Evolutionary conservation across 2,113 vertebrate genomes (phyloP).

Genomic region (Tylochromis polylepis): DNA sequence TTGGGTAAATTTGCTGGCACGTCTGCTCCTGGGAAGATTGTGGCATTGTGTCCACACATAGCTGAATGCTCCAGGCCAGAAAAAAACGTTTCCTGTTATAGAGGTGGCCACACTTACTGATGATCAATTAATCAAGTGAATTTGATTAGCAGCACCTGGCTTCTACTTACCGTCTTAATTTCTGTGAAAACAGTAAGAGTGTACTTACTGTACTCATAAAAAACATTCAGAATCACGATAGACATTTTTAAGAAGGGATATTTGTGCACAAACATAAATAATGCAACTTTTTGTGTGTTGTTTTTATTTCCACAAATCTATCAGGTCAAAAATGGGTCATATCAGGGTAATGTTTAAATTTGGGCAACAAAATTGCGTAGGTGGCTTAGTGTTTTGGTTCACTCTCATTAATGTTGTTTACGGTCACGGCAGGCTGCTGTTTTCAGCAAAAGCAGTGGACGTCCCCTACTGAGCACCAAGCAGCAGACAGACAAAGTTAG

Average conservation of each 20-base stretch:
- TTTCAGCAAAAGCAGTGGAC: neutral
- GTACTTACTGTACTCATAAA: neutral
- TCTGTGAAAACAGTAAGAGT: neutral
- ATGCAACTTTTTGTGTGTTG: neutral
- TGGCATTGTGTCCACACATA: neutral
- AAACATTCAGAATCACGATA: neutral
- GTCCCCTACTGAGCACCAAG: neutral
- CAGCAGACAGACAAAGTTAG: neutral
- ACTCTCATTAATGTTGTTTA: neutral
- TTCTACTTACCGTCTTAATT: fast-evolving
- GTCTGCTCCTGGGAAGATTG: neutral
- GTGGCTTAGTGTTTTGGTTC: neutral
- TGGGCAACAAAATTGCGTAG: neutral
- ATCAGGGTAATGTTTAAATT: neutral
- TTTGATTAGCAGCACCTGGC: neutral
- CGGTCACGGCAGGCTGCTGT: neutral
- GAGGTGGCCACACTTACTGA: neutral
- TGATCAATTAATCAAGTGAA: neutral
- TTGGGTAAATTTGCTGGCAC: neutral
- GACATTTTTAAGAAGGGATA: neutral
- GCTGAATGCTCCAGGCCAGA: fast-evolving
- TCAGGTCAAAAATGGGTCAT: neutral
- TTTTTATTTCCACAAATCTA: neutral
- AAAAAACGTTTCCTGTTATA: fast-evolving
- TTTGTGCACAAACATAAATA: neutral